Base-by-base conservation (phyloP, 2,888 invertebrate species). In the Eulithis prunata region DNA sequence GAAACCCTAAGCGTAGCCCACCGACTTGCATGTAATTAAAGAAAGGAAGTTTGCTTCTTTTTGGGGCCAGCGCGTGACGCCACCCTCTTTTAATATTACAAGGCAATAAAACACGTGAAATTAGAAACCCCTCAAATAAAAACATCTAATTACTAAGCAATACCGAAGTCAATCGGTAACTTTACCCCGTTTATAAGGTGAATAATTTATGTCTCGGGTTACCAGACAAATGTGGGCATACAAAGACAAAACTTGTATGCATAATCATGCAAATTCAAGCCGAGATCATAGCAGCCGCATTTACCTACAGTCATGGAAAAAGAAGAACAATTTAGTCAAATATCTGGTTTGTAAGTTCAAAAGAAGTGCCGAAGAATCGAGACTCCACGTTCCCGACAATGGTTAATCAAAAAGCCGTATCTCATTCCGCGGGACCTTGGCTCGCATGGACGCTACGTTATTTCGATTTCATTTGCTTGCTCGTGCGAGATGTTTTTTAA, bases 401-500 rank as follows among this genome's bases (percentile, higher is more conserved):
- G 85, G 90, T 83, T 91, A 92, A 92, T 93, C 92, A 92, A 91
- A 92, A 86, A 78, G 83, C 85, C 86, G 88, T 91, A 91, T 92
- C 91, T 92, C 88, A 90, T 86, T 87, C 84, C 72, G 82, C 80
- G 83, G 84, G 89, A 87, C 89, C 86, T 88, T 88, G 83, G 80
- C 76, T 67, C 69, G 70, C 76, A 79, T 79, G 78, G 84, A 85
- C 84, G 82, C 85, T 84, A 86, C 86, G 88, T 86, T 92, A 92
- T 92, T 92, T 90, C 92, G 91, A 90, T 92, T 91, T 91, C 92
- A 92, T 92, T 93, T 92, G 91, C 91, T 86, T 90, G 88, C 87
- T 89, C 91, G 90, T 89, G 91, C 86, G 80, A 76, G 74, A 69
- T 67, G 81, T 86, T 88, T 88, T 89, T 89, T 89, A 82, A 76